These are phyloP conservation scores for Prochilodus magdalenae DNA, from an alignment of 2,113 vertebrate genomes.

Conservation along the genomic window DNA sequence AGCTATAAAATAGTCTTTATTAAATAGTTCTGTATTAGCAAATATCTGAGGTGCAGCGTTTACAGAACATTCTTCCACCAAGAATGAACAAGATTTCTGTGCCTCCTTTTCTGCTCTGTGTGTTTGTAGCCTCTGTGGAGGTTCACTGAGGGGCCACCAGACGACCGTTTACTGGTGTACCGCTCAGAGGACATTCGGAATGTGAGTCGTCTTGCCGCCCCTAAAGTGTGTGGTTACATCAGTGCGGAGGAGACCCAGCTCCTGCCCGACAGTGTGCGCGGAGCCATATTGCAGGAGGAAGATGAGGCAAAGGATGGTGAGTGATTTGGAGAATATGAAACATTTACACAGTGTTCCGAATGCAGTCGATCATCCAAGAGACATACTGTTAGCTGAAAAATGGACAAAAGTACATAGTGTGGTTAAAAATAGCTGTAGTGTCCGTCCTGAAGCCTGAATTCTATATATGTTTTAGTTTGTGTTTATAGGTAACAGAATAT, in stretches of 20 bases:
- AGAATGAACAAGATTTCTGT: too few relatives aligned
- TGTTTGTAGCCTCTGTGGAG: constrained; percentile 88
- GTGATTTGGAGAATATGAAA: not conserved
- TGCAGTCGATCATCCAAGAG: too few relatives aligned
- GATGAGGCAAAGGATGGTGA: constrained; percentile 54
- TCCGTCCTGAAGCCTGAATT: too few relatives aligned
- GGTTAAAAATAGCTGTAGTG: too few relatives aligned
- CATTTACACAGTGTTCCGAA: not conserved
- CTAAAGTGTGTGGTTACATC: constrained; percentile 91
- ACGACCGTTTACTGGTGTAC: constrained; percentile 87
- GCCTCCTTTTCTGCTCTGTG: not conserved
- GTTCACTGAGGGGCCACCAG: constrained; percentile 79
- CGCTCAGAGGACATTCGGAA: constrained; percentile 93
- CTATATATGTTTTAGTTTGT: too few relatives aligned
- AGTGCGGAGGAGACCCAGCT: constrained; percentile 73
- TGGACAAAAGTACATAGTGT: too few relatives aligned
- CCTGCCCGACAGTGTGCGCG: constrained; percentile 69
- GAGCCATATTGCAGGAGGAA: constrained; percentile 42
- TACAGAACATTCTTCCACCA: too few relatives aligned
- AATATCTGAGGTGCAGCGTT: too few relatives aligned
- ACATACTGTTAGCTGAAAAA: too few relatives aligned
- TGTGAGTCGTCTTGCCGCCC: constrained; percentile 85
- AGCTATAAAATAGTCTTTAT: too few relatives aligned
- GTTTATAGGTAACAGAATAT: too few relatives aligned
- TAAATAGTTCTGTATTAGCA: too few relatives aligned